phyloP scores from a whole-genome alignment of 2,797 vertebrate genomes.

The Tangara arthus region DNA sequence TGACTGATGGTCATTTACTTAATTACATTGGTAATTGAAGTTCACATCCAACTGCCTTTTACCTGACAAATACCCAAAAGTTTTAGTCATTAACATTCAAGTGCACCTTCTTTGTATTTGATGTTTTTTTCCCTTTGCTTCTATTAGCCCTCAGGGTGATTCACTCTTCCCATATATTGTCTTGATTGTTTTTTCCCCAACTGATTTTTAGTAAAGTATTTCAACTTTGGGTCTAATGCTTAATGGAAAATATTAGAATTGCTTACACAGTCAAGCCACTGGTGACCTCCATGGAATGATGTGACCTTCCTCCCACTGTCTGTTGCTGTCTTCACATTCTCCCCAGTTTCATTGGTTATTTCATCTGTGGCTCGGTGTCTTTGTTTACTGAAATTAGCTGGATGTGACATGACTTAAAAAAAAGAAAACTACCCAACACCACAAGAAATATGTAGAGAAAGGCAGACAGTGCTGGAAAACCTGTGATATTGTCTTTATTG shows the following conservation, averaged over 20 bases:
- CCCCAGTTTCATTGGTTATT: not conserved
- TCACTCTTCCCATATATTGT: not conserved
- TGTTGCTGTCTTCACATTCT: not conserved
- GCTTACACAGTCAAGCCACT: not conserved
- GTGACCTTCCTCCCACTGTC: not conserved
- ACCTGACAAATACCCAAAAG: not conserved
- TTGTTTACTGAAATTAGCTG: not conserved
- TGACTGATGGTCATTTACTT: not conserved
- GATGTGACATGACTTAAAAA: not conserved
- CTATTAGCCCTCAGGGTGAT: not conserved
- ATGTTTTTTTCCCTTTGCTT: not conserved
- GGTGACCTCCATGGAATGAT: not conserved
- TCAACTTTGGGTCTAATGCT: not conserved
- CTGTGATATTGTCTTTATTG: not conserved
- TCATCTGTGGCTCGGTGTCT: not conserved
- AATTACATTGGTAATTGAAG: not conserved
- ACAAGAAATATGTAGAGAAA: not conserved
- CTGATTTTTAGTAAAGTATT: not conserved
- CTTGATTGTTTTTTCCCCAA: not conserved
- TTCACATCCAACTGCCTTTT: not conserved
- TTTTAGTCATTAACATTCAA: not conserved
- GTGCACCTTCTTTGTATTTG: not conserved
- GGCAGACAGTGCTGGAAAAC: not conserved
- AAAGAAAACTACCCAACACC: not conserved
- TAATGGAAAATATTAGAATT: not conserved